These are phyloP conservation scores for Acrobeloides nanus DNA, from an alignment of 2,888 invertebrate genomes.

Conservation along the genomic window DNA sequence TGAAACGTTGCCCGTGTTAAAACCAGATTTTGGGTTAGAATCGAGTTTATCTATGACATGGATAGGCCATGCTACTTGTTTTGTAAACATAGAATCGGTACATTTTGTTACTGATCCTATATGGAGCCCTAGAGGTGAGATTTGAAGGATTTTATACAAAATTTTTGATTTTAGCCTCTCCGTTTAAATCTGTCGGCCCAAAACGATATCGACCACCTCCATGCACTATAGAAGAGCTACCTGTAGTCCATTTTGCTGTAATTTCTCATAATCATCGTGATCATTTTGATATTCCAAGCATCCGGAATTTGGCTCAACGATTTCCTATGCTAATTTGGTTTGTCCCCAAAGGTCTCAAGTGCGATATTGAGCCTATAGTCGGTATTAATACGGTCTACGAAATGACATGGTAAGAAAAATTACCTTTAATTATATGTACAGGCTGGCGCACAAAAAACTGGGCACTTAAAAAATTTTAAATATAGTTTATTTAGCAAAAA, in stretches of 20 bases:
- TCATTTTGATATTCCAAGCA: slow-evolving; percentile 55
- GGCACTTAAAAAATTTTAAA: no score
- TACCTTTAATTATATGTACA: no score
- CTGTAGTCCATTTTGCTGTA: slow-evolving; percentile 56
- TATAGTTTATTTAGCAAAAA: no score
- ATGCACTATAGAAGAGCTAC: slow-evolving; percentile 55
- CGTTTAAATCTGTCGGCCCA: slow-evolving; percentile 53
- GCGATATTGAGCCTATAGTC: slow-evolving; percentile 32
- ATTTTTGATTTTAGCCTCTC: slow-evolving; percentile 57
- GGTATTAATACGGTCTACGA: slow-evolving; percentile 56
- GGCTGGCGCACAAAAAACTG: no score
- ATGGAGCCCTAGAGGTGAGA: no score
- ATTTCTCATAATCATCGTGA: slow-evolving; percentile 60
- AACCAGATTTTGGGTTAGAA: slow-evolving; percentile 13
- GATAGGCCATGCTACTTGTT: slow-evolving; percentile 59
- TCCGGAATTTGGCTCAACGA: slow-evolving; percentile 16
- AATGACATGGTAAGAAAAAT: slow-evolving; percentile 55
- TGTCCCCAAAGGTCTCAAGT: slow-evolving; percentile 57
- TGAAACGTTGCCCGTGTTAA: slow-evolving; percentile 16
- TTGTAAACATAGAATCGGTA: slow-evolving; percentile 56
- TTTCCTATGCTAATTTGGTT: slow-evolving; percentile 55
- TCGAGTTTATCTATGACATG: slow-evolving; percentile 50
- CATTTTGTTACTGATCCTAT: slow-evolving; percentile 59
- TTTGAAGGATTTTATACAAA: no score
- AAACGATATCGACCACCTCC: slow-evolving; percentile 55